Evolutionary conservation across 2,888 invertebrate species (phyloP).

Genomic region (Torymus texanus): DNA sequence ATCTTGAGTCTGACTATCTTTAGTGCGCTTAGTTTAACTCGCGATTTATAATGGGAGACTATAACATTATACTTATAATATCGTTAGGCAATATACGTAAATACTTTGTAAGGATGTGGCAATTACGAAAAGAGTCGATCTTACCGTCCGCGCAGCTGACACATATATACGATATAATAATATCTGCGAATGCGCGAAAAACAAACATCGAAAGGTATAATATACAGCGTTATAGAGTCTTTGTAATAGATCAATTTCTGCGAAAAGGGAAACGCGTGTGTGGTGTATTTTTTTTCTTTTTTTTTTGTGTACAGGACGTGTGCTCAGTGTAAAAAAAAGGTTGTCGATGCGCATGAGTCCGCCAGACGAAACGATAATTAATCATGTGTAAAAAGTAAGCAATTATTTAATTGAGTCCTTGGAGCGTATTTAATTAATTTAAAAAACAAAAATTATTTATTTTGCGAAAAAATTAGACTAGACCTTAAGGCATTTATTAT

Average conservation of each 20-base stretch:
- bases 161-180: no score
- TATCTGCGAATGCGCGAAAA: no score
- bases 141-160: background rate
- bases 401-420: slow-evolving; percentile 24
- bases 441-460: slow-evolving; percentile 45
- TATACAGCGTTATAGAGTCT: no score
- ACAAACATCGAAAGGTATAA: no score
- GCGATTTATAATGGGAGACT: slow-evolving; percentile 7
- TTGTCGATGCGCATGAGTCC: background rate
- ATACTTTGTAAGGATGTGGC: slow-evolving; percentile 15
- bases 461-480: slow-evolving; percentile 16
- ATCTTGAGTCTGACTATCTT: slow-evolving; percentile 47
- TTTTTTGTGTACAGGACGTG: background rate
- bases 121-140: slow-evolving; percentile 18
- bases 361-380: background rate
- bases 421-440: slow-evolving; percentile 35
- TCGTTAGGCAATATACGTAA: slow-evolving; percentile 31
- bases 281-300: no score
- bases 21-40: slow-evolving; percentile 31
- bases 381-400: slow-evolving; percentile 5
- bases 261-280: background rate
- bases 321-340: slow-evolving; percentile 16
- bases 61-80: slow-evolving; percentile 14
- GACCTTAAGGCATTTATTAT: background rate
- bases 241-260: background rate